Evolutionary conservation across 2,888 invertebrate genomes (phyloP), one percentile per base, ranked within the genome.

Genomic region (Timandra comae): DNA sequence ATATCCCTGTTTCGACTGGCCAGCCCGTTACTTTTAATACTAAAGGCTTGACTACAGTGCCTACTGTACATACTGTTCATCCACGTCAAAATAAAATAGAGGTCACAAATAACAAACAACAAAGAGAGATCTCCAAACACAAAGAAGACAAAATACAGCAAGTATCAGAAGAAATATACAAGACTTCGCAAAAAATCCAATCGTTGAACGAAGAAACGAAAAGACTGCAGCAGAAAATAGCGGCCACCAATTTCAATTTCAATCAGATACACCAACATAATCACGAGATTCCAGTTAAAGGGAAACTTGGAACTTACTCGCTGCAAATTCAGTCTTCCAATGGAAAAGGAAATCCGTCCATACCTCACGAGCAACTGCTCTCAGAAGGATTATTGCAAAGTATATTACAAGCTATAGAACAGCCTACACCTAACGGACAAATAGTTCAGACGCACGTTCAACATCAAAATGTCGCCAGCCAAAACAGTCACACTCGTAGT

Each of bases 381-480:
- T 93, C 93, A 0, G 91, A 94, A 59, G 94, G 92, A 1, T 78
- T 95, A 0, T 67, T 95, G 1, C 93, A 94, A 61, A 93, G 94
- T 30, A 94, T 95, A 34, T 67, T 95, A 2, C 90, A 92, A 40
- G 95, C 94, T 0, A 94, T 95, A 28, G 95, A 95, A 58, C 91
- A 93, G 43, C 92, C 93, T 0, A 42, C 30, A 6, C 5, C 34
- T 2, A 40, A 41, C 19, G 49, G 36, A 12, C 33, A 36, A 3
- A 33, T 27, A 3, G 12, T 26, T 2, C 49, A 46, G 11, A 41
- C 27, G 7, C 27, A 13, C 8, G 20, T 19, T 5, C 41, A 49
- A 16, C 30, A 38, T 4, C 35, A 42, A 11, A 38, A 39, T 20
- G 26, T 13, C 1, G 40, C 41, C 12, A 34, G 32, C 10, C 35